Evolutionary conservation across 2,797 vertebrate genomes (phyloP), one percentile per base, ranked within the genome.

Genomic region (Petrocephalus sullivani): DNA sequence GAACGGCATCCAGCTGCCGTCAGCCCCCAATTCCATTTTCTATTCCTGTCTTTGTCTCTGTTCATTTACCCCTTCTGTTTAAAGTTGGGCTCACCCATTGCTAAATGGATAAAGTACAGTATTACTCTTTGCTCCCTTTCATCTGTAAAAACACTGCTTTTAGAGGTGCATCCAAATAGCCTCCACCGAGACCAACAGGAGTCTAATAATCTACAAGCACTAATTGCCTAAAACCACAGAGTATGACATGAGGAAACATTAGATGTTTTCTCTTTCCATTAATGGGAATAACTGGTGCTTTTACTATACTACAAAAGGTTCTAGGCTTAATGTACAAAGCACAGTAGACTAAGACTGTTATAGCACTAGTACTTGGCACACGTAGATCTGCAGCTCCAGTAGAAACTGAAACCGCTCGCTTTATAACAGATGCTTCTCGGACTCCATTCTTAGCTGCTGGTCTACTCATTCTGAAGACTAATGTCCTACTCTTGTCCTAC

Each of bases 311-410:
- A 97, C 94, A 95, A 96, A 96, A 97, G 96, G 94, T 94, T 94
- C 93, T 92, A 98, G 97, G 96, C 97, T 97, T 96, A 95, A 96
- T 97, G 97, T 96, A 96, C 96, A 84, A 21, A 88, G 97, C 95
- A 96, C 96, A 97, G 96, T 93, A 92, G 90, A 96, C 95, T 96
- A 96, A 95, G 95, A 93, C 95, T 96, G 94, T 95, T 96, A 96
- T 96, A 95, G 96, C 95, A 96, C 96, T 95, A 96, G 96, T 97
- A 97, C 96, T 98, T 98, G 98, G 98, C 98, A 99, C 98, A 93
- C 97, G 96, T 95, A 95, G 93, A 96, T 95, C 95, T 95, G 95
- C 85, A 49, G 93, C 95, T 95, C 95, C 93, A 94, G 95, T 97
- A 97, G 97, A 96, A 96, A 96, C 93, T 96, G 97, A 95, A 95